Evolutionary conservation across 2,113 vertebrate genomes (phyloP).

Genomic region (Stictonetta naevosa): DNA sequence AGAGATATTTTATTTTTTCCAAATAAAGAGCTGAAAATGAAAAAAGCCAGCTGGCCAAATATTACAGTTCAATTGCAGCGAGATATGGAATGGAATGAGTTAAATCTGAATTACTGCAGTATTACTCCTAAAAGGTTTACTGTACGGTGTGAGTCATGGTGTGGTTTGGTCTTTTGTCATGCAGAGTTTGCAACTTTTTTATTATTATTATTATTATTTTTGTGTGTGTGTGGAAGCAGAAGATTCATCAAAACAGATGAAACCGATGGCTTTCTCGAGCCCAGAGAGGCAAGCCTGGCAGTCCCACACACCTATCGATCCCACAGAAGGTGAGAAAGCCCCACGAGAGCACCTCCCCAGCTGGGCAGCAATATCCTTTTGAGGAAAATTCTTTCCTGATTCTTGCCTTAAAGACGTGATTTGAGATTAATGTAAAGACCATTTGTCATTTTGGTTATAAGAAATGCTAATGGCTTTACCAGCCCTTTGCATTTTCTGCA

Average conservation of each 20-base stretch:
- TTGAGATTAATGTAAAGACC: constrained; percentile 64
- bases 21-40: neutral
- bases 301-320: neutral
- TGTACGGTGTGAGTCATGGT: constrained; percentile 18
- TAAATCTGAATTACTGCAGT: constrained; percentile 23
- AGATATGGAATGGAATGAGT: neutral
- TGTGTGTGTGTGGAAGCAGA: neutral
- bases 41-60: neutral
- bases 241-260: neutral
- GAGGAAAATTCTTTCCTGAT: constrained; percentile 61
- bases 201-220: neutral
- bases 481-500: constrained; percentile 20
- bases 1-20: neutral
- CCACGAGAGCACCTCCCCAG: neutral
- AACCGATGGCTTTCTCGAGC: neutral
- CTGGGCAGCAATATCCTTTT: constrained; percentile 19
- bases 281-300: neutral
- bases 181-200: constrained; percentile 10
- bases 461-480: constrained; percentile 57
- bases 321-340: constrained; percentile 27
- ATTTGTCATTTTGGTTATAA: constrained; percentile 58
- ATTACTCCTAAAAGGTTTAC: constrained; percentile 4
- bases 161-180: constrained; percentile 20
- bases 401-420: constrained; percentile 47
- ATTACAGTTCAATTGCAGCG: neutral